Evolutionary conservation across 1,140 invertebrate genomes (phyloP).

Genomic region (Amyelois transitella): DNA sequence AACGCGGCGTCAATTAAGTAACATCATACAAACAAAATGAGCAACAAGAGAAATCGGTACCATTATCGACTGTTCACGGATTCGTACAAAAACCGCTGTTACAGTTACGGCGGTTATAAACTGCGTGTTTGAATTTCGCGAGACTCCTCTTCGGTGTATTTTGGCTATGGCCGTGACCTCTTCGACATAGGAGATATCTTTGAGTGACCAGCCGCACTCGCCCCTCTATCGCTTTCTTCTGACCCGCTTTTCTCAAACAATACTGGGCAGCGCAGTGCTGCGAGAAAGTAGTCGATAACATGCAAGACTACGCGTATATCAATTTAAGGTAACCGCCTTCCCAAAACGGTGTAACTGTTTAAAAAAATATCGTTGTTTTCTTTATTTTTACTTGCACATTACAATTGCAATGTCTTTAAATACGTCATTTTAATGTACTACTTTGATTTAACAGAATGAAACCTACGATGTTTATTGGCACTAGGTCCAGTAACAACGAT

Average conservation of each 20-base stretch:
- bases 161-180: constrained; percentile 62
- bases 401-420: not conserved
- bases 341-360: no score
- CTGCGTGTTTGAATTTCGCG: constrained; percentile 28
- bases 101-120: constrained; percentile 33
- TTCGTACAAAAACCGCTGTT: constrained; percentile 28
- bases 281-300: constrained; percentile 60
- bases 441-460: not conserved
- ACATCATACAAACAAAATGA: constrained; percentile 25
- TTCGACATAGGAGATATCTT: constrained; percentile 52
- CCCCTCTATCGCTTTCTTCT: constrained; percentile 65
- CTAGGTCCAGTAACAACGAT: no score
- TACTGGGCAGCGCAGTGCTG: constrained; percentile 45
- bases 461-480: not conserved
- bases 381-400: no score
- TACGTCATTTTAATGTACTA: not conserved
- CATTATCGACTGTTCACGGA: constrained; percentile 29
- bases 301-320: constrained; percentile 21
- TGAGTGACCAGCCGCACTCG: constrained; percentile 43
- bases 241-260: constrained; percentile 72
- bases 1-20: constrained; percentile 27
- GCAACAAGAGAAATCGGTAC: constrained; percentile 36
- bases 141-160: constrained; percentile 21
- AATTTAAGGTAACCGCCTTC: constrained; percentile 17
- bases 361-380: no score